Evolutionary conservation across 2,113 vertebrate species (phyloP).

Genomic region (Ondatra zibethicus): DNA sequence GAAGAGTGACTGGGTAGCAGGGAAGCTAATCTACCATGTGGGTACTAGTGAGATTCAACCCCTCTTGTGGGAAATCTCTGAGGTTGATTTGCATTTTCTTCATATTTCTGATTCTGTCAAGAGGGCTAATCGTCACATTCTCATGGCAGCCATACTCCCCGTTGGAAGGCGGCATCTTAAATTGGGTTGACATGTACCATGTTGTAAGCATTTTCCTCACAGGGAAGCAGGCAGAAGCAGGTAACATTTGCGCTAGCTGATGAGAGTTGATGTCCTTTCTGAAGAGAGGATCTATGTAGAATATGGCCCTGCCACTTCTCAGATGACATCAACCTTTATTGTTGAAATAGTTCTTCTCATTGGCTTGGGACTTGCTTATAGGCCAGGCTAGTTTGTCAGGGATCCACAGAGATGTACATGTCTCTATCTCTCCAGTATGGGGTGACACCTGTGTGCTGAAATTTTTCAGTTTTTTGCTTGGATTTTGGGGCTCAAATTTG

Average conservation of each 20-base stretch:
- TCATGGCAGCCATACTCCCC: not conserved
- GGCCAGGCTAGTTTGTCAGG: not conserved
- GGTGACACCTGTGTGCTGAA: not conserved
- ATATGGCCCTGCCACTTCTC: not conserved
- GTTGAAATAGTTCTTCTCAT: not conserved
- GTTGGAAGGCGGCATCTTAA: fast-evolving
- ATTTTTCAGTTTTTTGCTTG: not conserved
- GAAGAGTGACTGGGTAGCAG: not conserved
- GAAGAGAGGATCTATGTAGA: not conserved
- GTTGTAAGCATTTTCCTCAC: not conserved
- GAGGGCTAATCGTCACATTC: fast-evolving
- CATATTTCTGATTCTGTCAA: not conserved
- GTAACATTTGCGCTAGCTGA: not conserved
- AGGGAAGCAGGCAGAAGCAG: not conserved
- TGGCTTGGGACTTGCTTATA: not conserved
- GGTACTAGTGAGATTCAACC: not conserved
- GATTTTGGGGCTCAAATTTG: not conserved
- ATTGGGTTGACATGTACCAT: not conserved
- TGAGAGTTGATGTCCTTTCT: not conserved
- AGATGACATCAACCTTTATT: not conserved
- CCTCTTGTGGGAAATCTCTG: not conserved
- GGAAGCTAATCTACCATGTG: not conserved
- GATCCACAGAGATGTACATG: not conserved
- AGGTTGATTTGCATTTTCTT: not conserved
- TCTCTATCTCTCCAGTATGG: not conserved